These are phyloP conservation scores for Elmis aenea DNA, from an alignment of 2,888 invertebrate genomes.

Conservation along the genomic window DNA sequence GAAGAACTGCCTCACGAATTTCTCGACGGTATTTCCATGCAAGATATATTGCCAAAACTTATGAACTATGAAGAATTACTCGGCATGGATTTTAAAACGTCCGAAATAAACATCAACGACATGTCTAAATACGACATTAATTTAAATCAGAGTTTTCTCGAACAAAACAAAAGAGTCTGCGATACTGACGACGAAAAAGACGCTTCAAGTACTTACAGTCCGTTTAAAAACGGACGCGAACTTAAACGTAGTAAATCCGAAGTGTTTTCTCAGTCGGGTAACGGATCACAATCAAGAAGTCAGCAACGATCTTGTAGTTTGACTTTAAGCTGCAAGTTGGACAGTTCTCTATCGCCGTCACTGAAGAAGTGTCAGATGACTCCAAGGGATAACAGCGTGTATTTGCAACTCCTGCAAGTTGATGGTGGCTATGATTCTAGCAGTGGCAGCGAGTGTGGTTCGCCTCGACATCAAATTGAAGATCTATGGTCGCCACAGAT, in stretches of 20 bases:
- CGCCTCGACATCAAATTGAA: slow-evolving; percentile 31
- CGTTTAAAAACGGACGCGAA: slow-evolving; percentile 49
- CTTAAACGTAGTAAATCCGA: slow-evolving; percentile 64
- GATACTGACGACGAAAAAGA: slow-evolving; percentile 38
- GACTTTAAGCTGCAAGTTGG: slow-evolving; percentile 66
- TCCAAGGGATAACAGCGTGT: slow-evolving; percentile 43
- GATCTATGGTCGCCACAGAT: slow-evolving; percentile 44
- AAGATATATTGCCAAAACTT: slow-evolving; percentile 73
- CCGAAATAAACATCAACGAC: slow-evolving; percentile 29
- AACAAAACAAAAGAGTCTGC: slow-evolving; percentile 10
- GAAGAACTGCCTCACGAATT: slow-evolving; percentile 80
- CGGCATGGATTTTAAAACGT: slow-evolving; percentile 52
- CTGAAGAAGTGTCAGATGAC: slow-evolving; percentile 63
- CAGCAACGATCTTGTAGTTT: slow-evolving; percentile 65
- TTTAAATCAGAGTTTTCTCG: slow-evolving; percentile 6
- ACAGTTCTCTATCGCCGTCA: slow-evolving; percentile 56
- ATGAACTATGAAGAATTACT: slow-evolving; percentile 66
- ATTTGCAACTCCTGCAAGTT: slow-evolving; percentile 51
- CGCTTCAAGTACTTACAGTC: slow-evolving; percentile 54
- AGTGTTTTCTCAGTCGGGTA: slow-evolving; percentile 49
- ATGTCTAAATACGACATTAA: slow-evolving; percentile 6
- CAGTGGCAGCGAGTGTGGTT: slow-evolving; percentile 50
- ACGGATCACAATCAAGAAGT: slow-evolving; percentile 46
- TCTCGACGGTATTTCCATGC: slow-evolving; percentile 78
- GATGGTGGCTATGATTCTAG: slow-evolving; percentile 52